Percentiles rank a stretch among this genome's conserved stretches.
Conservation (phyloP, 2,888 invertebrate genomes). For the Unio pictorum region DNA sequence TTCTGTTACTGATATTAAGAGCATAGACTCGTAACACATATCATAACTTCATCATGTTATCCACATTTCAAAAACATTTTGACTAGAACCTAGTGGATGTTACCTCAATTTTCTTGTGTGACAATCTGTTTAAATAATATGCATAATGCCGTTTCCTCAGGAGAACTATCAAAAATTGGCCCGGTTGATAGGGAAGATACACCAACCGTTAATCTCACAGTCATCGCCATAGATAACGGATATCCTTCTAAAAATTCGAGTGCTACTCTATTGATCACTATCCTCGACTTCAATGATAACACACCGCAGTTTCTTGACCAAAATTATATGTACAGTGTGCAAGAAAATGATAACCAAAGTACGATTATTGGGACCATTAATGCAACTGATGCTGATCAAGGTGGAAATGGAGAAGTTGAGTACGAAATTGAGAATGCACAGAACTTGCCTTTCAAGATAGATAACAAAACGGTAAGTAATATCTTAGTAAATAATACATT, state of each 20-base stretch:
- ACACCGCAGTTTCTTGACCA: constrained; percentile 3
- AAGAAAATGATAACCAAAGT: constrained; percentile 1
- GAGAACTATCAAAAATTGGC: constrained; percentile 15
- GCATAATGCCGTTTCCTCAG: constrained; percentile 5
- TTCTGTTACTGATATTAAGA: no score
- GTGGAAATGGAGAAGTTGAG: constrained; percentile 3
- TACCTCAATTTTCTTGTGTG: no score
- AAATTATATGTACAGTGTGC: neutral
- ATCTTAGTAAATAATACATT: no score
- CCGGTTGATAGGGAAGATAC: constrained; percentile 19
- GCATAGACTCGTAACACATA: no score
- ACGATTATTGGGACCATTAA: neutral
- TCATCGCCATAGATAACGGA: constrained; percentile 22
- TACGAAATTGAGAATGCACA: neutral
- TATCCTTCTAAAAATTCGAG: constrained; percentile 5
- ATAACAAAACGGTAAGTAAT: constrained; percentile 5
- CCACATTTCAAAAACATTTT: no score
- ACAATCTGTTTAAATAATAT: no score
- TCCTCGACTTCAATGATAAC: constrained; percentile 19
- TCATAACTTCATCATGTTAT: no score
- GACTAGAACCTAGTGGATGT: no score
- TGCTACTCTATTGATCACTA: constrained; percentile 6
- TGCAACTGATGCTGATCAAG: constrained; percentile 9
- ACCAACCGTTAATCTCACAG: constrained; percentile 1
- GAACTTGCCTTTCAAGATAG: constrained; percentile 3